A percentile compares a stretch with the other conserved stretches of the same genome.
Evolutionary conservation across 2,888 invertebrate genomes (phyloP).

Genomic region (Xestia ashworthii): DNA sequence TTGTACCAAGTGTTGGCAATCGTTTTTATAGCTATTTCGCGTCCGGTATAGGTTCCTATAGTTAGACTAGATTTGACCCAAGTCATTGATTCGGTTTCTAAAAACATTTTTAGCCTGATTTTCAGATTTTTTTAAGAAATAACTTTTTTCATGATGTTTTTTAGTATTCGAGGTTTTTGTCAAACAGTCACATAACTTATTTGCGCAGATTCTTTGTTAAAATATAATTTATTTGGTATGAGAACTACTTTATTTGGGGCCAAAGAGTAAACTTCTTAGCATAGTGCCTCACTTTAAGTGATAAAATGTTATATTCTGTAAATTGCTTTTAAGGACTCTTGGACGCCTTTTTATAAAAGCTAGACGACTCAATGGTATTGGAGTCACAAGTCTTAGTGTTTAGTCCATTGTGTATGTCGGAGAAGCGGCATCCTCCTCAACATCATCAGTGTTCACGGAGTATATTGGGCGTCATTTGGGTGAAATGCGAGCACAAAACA

Average conservation of each 20-base stretch:
- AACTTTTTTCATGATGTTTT: no score
- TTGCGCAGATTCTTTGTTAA: constrained; percentile 7
- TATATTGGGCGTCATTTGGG: no score
- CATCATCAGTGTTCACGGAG: no score
- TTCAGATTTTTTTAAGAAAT: no score
- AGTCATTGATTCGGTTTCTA: constrained; percentile 36
- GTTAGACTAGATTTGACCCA: constrained; percentile 30
- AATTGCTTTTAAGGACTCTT: neutral
- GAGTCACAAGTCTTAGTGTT: neutral
- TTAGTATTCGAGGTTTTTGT: neutral
- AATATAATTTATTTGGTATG: neutral
- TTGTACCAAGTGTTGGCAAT: constrained; percentile 56
- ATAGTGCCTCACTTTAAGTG: neutral
- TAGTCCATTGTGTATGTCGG: neutral
- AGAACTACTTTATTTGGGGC: neutral
- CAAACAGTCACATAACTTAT: neutral
- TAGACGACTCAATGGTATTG: neutral
- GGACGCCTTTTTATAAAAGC: neutral
- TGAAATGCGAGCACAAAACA: no score
- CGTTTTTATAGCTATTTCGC: constrained; percentile 53
- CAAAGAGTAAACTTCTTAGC: neutral
- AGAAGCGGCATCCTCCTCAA: no score
- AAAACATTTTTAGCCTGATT: neutral
- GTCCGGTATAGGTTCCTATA: constrained; percentile 50
- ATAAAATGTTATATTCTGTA: neutral